Conservation (phyloP, 2,888 invertebrate genomes). For the Ichneumoninae sp. region DNA sequence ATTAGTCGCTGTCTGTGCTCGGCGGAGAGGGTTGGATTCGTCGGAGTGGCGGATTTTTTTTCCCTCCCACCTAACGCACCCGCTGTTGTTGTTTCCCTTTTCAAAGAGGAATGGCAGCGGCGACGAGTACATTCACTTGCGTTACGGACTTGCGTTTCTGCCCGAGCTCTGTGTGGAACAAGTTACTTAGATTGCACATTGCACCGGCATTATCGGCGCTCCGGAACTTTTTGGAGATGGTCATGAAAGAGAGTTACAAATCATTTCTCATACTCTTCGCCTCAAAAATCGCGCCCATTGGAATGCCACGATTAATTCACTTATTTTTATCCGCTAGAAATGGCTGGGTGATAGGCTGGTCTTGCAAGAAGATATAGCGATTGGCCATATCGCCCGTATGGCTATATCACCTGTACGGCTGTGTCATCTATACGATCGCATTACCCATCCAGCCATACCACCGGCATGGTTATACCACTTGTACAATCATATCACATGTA, state of each 20-base stretch:
- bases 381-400: too few relatives aligned
- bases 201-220: not conserved
- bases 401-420: too few relatives aligned
- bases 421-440: too few relatives aligned
- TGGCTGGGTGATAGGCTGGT: too few relatives aligned
- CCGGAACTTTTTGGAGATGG: not conserved
- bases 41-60: conserved; percentile 22
- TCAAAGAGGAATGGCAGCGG: not conserved
- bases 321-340: too few relatives aligned
- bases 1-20: conserved; percentile 77
- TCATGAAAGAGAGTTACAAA: not conserved
- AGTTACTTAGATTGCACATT: not conserved
- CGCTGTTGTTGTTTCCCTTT: conserved; percentile 43
- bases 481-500: too few relatives aligned
- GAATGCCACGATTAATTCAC: too few relatives aligned
- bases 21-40: conserved; percentile 28
- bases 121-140: not conserved
- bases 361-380: too few relatives aligned
- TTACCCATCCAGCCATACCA: too few relatives aligned
- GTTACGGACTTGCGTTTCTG: not conserved
- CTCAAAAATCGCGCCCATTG: too few relatives aligned
- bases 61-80: conserved; percentile 37
- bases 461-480: too few relatives aligned
- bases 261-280: too few relatives aligned
- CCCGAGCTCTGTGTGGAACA: not conserved